phyloP scores from a whole-genome alignment of 2,888 invertebrate genomes.

The Tipula vernalis region DNA sequence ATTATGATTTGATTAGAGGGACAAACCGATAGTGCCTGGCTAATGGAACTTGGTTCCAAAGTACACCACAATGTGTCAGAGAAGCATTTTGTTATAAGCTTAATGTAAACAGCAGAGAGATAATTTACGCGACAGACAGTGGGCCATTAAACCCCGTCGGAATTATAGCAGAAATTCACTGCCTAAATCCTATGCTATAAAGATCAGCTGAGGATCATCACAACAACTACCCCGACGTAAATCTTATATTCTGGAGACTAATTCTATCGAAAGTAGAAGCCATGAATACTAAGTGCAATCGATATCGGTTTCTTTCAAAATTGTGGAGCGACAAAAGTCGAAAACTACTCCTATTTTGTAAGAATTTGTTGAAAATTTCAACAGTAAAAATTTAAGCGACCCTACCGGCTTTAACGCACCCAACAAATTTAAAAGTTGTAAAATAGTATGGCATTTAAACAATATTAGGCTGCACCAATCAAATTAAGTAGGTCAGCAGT shows the following conservation, averaged over 20 bases:
- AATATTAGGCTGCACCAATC: too few relatives aligned
- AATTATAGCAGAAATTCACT: constrained; percentile 41
- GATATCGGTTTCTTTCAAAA: constrained; percentile 16
- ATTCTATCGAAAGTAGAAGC: not conserved
- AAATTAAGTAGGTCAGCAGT: too few relatives aligned
- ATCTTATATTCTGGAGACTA: not conserved
- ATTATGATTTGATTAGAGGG: constrained; percentile 45
- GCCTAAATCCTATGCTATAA: constrained; percentile 32
- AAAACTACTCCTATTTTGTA: constrained; percentile 11
- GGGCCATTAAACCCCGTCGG: constrained; percentile 27
- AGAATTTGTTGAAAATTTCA: not conserved
- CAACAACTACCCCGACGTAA: not conserved
- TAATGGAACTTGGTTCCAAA: constrained; percentile 49
- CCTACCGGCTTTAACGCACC: constrained; percentile 14
- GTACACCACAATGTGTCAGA: constrained; percentile 46
- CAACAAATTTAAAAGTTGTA: too few relatives aligned
- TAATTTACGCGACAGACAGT: constrained; percentile 31
- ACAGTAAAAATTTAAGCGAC: constrained; percentile 8
- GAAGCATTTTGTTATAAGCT: constrained; percentile 30
- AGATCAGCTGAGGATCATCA: constrained; percentile 13
- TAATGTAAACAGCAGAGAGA: constrained; percentile 27
- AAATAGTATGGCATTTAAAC: too few relatives aligned
- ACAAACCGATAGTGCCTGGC: constrained; percentile 42
- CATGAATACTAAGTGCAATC: not conserved
- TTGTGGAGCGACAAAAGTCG: constrained; percentile 11